Evolutionary conservation across 2,113 vertebrate species (phyloP).

Genomic region (Actenoides lindsayi): DNA sequence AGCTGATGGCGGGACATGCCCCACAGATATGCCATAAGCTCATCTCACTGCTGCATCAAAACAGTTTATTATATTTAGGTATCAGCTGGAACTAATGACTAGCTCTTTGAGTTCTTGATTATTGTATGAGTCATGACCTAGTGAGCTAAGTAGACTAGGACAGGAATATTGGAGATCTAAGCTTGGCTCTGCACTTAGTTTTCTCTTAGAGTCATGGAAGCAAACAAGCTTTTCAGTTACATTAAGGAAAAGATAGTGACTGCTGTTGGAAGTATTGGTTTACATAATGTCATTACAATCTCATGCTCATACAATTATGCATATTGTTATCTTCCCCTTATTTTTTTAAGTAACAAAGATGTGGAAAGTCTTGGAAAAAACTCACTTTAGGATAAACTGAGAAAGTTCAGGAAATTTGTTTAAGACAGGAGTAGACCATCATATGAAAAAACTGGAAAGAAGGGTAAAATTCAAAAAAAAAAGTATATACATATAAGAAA

Average conservation of each 20-base stretch:
- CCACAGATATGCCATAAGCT: not conserved
- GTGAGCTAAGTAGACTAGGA: not conserved
- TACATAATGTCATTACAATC: not conserved
- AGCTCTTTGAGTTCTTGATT: not conserved
- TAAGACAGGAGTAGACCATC: not conserved
- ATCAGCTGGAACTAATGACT: slow-evolving; percentile 3
- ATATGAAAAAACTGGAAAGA: not conserved
- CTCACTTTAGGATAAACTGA: not conserved
- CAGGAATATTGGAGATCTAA: not conserved
- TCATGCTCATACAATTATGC: not conserved
- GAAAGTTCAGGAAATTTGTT: not conserved
- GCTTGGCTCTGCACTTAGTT: not conserved
- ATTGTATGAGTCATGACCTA: not conserved
- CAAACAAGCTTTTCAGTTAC: not conserved
- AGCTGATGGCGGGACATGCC: rapidly evolving
- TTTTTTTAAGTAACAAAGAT: not conserved
- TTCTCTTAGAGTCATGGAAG: not conserved
- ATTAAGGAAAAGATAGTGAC: not conserved
- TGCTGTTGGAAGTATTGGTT: not conserved
- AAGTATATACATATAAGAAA: not conserved
- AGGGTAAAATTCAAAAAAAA: not conserved
- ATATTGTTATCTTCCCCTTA: rapidly evolving
- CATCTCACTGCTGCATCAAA: not conserved
- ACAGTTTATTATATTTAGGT: not conserved
- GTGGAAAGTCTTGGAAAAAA: not conserved